Evolutionary conservation across 2,797 vertebrate species (phyloP).

Genomic region (Pseudochromis fuscus): DNA sequence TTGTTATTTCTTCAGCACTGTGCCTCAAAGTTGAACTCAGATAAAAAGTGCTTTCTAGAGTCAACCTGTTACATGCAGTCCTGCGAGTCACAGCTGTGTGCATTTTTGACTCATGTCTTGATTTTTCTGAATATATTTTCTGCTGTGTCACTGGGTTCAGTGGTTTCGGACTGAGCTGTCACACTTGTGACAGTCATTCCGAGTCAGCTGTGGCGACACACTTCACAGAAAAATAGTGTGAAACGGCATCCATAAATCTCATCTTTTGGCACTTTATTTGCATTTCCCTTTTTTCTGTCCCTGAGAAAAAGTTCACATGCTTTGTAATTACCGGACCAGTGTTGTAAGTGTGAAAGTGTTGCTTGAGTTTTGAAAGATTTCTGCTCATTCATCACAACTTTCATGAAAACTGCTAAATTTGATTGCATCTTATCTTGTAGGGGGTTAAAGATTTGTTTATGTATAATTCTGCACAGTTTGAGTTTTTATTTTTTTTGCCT

Average conservation of each 20-base stretch:
- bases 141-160: conserved; percentile 72
- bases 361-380: too few relatives aligned
- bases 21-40: neutral
- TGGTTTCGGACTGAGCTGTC: conserved; percentile 74
- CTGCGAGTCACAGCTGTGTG: conserved; percentile 62
- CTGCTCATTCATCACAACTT: too few relatives aligned
- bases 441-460: too few relatives aligned
- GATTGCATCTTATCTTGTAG: too few relatives aligned
- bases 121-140: conserved; percentile 69
- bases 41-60: conserved; percentile 51
- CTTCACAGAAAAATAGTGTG: conserved; percentile 61
- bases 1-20: neutral
- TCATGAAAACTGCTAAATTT: too few relatives aligned
- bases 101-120: conserved; percentile 68
- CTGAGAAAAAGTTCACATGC: neutral
- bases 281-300: neutral
- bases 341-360: too few relatives aligned
- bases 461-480: too few relatives aligned
- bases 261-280: conserved; percentile 36
- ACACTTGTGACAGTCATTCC: conserved; percentile 68
- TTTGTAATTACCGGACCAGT: conserved; percentile 20
- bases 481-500: too few relatives aligned
- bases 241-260: conserved; percentile 44
- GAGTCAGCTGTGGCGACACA: conserved; percentile 65
- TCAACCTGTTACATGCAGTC: conserved; percentile 33